These are phyloP conservation scores for Myotis pilosus DNA, from an alignment of 2,797 vertebrate species.

Conservation along the genomic window DNA sequence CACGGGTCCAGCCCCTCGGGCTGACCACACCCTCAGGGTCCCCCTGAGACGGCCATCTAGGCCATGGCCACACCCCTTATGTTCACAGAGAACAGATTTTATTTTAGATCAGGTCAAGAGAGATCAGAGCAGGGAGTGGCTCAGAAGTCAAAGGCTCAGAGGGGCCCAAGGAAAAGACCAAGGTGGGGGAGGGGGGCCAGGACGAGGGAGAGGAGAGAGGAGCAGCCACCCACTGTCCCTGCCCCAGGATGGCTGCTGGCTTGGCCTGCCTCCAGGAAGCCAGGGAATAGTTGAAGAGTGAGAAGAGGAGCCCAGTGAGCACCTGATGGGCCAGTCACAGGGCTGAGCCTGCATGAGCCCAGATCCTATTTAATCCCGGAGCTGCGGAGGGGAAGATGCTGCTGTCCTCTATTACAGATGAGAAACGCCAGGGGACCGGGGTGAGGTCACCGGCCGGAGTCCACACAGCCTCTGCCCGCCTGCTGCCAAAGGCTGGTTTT, in stretches of 20 bases:
- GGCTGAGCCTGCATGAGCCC: not conserved
- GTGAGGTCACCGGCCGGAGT: not conserved
- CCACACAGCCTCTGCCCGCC: not conserved
- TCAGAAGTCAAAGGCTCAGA: not conserved
- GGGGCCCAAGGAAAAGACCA: not conserved
- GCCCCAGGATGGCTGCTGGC: not conserved
- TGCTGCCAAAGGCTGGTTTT: not conserved
- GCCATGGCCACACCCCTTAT: not conserved
- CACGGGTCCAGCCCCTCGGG: not conserved
- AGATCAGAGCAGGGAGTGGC: not conserved
- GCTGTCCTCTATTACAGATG: not conserved
- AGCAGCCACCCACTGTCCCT: not conserved
- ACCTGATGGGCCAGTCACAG: accelerated
- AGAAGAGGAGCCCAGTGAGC: not conserved
- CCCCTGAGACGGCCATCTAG: not conserved
- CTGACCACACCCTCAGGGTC: not conserved
- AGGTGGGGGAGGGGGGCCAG: not conserved
- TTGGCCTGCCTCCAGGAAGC: not conserved
- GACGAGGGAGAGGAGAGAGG: no score
- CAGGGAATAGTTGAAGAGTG: not conserved
- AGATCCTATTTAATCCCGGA: not conserved
- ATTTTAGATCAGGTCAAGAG: constrained; percentile 1
- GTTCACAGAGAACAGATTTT: constrained; percentile 43
- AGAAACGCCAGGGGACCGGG: not conserved
- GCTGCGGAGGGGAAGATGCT: not conserved